phyloP scores from a whole-genome alignment of 2,113 vertebrate species.

The Menura novaehollandiae region DNA sequence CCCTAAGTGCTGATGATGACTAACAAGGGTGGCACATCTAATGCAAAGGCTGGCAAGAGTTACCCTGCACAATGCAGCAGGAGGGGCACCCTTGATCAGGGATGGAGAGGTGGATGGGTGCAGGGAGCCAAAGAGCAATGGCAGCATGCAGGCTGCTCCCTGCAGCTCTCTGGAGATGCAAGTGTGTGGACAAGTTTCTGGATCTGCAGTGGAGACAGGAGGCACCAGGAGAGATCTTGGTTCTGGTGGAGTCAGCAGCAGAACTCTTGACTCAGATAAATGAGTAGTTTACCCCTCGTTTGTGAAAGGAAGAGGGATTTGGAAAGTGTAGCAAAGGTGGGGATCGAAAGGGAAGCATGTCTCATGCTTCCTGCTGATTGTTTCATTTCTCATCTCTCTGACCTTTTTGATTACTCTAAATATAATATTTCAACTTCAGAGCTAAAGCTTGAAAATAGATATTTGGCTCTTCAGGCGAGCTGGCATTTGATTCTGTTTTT shows the following conservation, averaged over 20 bases:
- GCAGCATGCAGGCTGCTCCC: neutral
- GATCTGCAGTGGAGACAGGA: neutral
- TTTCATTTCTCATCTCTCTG: neutral
- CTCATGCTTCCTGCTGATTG: neutral
- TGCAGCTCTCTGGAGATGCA: neutral
- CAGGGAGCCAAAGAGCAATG: neutral
- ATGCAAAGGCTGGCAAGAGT: neutral
- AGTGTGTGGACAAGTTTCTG: neutral
- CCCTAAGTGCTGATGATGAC: neutral
- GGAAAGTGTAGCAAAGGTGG: neutral
- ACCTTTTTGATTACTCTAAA: neutral
- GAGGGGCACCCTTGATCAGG: neutral
- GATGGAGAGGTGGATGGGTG: neutral
- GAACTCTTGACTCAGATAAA: neutral
- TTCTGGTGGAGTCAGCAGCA: neutral
- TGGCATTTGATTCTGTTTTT: neutral
- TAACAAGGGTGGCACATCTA: neutral
- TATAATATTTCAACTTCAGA: neutral
- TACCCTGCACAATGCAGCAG: neutral
- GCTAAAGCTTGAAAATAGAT: neutral
- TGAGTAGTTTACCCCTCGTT: neutral
- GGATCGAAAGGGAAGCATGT: neutral
- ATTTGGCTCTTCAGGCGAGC: neutral
- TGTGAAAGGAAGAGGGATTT: neutral
- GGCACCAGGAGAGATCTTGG: neutral